A percentile compares a stretch with the other conserved stretches of the same genome.
Conservation (phyloP, 2,888 invertebrate species). For the Nomada ferruginata region DNA sequence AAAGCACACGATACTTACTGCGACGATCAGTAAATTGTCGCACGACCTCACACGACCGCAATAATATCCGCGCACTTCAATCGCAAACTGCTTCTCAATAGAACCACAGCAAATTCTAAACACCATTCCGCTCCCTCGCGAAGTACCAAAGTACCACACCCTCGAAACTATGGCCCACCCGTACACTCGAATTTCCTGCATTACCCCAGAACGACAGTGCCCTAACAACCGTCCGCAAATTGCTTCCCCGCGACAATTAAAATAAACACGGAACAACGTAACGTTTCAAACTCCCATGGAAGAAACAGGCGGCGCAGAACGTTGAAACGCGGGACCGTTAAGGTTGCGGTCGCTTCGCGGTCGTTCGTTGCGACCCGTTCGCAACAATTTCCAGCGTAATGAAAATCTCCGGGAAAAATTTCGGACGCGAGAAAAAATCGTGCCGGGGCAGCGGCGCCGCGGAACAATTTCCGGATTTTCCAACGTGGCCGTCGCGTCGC, state of each 20-base stretch:
- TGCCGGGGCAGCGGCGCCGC: too few species aligned
- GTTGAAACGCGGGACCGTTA: not conserved
- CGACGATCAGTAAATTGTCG: too few species aligned
- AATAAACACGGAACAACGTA: not conserved
- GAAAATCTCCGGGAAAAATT: too few species aligned
- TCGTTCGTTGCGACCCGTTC: too few species aligned
- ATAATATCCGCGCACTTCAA: not conserved
- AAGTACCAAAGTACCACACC: not conserved
- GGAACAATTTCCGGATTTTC: too few species aligned
- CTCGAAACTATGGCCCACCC: not conserved
- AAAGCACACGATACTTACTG: too few species aligned
- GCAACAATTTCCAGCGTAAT: too few species aligned
- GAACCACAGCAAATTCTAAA: not conserved
- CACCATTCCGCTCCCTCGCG: not conserved
- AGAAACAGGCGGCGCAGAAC: not conserved
- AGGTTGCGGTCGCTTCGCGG: not conserved
- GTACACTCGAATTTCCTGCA: not conserved
- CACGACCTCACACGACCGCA: too few species aligned
- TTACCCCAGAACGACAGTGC: not conserved
- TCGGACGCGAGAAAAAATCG: too few species aligned
- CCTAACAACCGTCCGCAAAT: constrained; percentile 1
- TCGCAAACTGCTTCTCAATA: not conserved
- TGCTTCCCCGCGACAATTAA: not conserved
- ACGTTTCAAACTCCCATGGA: not conserved
- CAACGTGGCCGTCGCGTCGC: too few species aligned